Percentiles rank a stretch among this genome's conserved stretches.
Conservation (phyloP, 2,113 vertebrate species). For the Myanophis thanlyinensis region DNA sequence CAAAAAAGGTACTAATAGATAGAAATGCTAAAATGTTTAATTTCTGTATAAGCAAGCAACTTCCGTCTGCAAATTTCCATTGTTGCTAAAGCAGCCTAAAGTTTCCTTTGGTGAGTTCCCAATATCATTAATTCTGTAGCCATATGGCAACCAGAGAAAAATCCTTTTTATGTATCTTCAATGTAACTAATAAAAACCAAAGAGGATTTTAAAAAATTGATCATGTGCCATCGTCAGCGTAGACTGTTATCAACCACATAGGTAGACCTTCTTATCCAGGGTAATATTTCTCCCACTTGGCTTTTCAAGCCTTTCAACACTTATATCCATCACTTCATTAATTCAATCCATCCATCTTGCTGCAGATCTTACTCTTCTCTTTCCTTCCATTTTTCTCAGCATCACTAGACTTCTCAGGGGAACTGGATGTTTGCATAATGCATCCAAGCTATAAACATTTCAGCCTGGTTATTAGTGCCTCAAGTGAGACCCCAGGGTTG, state of each 20-base stretch:
- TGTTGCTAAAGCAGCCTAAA: background rate
- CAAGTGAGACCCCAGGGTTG: background rate
- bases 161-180: background rate
- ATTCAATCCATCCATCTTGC: background rate
- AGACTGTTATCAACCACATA: background rate
- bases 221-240: background rate
- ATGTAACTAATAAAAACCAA: background rate
- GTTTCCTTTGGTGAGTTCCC: background rate
- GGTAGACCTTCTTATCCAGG: background rate
- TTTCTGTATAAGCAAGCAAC: background rate
- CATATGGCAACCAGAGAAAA: background rate
- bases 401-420: background rate
- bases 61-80: background rate
- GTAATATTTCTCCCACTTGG: background rate
- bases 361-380: background rate
- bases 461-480: background rate
- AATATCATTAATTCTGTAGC: background rate
- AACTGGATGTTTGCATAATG: background rate
- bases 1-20: background rate
- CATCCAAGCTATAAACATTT: background rate
- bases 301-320: background rate
- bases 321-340: background rate
- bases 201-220: background rate
- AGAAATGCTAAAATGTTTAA: background rate
- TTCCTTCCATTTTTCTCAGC: background rate